Percentiles rank a stretch among this genome's conserved stretches.
phyloP scores from a whole-genome alignment of 1,140 invertebrate genomes.

The Vanessa tameamea region DNA sequence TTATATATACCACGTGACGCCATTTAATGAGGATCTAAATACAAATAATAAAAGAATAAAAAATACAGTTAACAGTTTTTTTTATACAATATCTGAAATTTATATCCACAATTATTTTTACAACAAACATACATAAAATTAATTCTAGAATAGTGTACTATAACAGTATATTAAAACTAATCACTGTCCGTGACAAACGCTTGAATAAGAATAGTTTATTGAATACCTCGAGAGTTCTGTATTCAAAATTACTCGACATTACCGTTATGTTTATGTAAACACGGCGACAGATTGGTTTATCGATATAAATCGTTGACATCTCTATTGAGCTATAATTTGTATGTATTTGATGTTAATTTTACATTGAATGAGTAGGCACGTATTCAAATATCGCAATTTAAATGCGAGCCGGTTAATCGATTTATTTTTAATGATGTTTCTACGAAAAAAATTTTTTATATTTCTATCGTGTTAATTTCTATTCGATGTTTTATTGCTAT shows the following conservation, averaged over 20 bases:
- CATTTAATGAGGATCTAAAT: no score
- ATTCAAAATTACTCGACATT: slow-evolving; percentile 34
- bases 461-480: neutral
- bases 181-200: slow-evolving; percentile 18
- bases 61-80: no score
- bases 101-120: no score
- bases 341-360: slow-evolving; percentile 36
- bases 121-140: neutral
- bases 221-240: slow-evolving; percentile 38
- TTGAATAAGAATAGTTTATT: slow-evolving; percentile 34
- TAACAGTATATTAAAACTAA: slow-evolving; percentile 23
- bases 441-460: neutral
- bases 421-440: neutral
- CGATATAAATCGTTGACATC: slow-evolving; percentile 40
- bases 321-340: slow-evolving; percentile 38
- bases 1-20: no score
- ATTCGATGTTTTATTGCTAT: neutral
- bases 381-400: slow-evolving; percentile 5
- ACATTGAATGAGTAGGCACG: slow-evolving; percentile 13
- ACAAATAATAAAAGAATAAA: no score
- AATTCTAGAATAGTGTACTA: slow-evolving; percentile 16
- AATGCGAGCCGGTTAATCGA: neutral
- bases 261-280: slow-evolving; percentile 37
- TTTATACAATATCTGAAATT: no score
- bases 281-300: slow-evolving; percentile 40